Conservation (phyloP, 37 sponge, comb jelly and placozoan species). For the Chondrosia reniformis region DNA sequence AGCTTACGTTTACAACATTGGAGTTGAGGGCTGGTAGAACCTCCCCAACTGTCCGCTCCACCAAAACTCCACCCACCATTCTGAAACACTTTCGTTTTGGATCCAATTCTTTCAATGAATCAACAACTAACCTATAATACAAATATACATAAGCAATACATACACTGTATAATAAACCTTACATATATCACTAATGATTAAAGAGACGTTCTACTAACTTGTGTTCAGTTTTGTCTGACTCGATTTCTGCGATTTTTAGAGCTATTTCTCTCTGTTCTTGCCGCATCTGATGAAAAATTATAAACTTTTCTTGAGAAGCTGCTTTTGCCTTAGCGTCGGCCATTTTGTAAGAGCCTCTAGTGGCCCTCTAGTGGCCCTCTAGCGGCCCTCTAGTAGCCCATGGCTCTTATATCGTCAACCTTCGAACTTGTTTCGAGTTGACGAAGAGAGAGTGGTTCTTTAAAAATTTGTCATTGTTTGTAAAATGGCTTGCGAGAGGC, state of each 20-base stretch:
- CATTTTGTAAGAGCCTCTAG: too few species aligned
- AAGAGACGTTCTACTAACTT: constrained; percentile 31
- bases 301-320: constrained; percentile 43
- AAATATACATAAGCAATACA: too few species aligned
- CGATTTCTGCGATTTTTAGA: constrained; percentile 86
- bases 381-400: too few species aligned
- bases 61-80: constrained; percentile 88
- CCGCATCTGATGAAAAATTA: constrained; percentile 76
- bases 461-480: too few species aligned
- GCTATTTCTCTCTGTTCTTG: constrained; percentile 82
- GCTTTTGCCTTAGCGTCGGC: not conserved
- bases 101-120: constrained; percentile 64
- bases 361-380: too few species aligned
- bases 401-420: too few species aligned
- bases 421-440: too few species aligned
- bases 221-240: constrained; percentile 84
- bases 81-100: constrained; percentile 82
- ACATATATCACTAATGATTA: not conserved
- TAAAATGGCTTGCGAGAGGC: not conserved
- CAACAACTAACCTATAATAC: constrained; percentile 79
- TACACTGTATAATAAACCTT: too few species aligned
- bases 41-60: constrained; percentile 89
- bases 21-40: constrained; percentile 77
- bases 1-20: constrained; percentile 67
- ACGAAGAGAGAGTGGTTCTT: too few species aligned